Percentiles rank a stretch among this genome's conserved stretches.
Evolutionary conservation across 1,140 invertebrate genomes (phyloP).

Genomic region (Hylaeus volcanicus): DNA sequence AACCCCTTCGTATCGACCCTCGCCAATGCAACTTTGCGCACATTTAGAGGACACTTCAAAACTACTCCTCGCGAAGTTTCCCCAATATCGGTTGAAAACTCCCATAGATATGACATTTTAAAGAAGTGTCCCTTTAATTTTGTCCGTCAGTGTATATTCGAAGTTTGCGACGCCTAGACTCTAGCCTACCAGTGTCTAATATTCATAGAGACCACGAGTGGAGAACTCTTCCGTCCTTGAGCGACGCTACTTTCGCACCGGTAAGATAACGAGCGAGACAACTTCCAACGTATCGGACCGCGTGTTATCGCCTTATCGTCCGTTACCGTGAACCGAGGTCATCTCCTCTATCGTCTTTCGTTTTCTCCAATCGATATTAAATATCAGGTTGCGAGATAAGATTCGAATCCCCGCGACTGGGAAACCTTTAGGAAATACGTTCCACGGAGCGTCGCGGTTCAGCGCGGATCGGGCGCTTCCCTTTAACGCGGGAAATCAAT

Average conservation of each 20-base stretch:
- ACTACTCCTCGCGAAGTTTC: too few relatives aligned
- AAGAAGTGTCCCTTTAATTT: too few relatives aligned
- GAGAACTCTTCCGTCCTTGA: conserved; percentile 1
- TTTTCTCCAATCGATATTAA: background rate
- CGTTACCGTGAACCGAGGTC: background rate
- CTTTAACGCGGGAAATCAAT: conserved; percentile 76
- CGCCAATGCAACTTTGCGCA: too few relatives aligned
- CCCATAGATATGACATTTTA: too few relatives aligned
- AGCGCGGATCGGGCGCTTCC: conserved; percentile 66
- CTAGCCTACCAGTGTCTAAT: background rate
- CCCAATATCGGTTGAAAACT: too few relatives aligned
- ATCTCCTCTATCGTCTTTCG: background rate
- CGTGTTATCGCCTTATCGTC: conserved; percentile 32
- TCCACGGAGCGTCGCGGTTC: background rate
- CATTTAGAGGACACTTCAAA: too few relatives aligned
- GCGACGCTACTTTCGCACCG: background rate
- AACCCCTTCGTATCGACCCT: too few relatives aligned
- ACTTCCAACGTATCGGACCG: conserved; percentile 7
- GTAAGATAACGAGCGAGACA: conserved; percentile 19
- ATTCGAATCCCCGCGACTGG: background rate
- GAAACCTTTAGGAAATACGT: too few relatives aligned
- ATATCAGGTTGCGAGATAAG: background rate
- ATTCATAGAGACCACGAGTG: background rate
- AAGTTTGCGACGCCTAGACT: background rate
- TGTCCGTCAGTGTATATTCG: too few relatives aligned